A percentile compares a stretch with the other conserved stretches of the same genome.
Evolutionary conservation across 2,888 invertebrate genomes (phyloP).

Genomic region (Xanthia icteritia): DNA sequence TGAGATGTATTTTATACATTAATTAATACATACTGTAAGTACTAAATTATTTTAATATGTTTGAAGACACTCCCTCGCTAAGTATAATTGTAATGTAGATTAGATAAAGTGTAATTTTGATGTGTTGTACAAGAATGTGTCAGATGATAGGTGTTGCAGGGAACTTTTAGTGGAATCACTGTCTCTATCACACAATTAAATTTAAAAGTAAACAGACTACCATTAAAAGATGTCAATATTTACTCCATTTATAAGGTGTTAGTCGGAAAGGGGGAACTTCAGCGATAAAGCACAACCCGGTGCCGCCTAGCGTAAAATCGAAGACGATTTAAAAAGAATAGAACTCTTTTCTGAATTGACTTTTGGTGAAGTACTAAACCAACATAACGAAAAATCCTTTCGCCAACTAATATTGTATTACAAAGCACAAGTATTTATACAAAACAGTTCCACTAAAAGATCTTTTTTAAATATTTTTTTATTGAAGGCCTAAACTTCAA

Average conservation of each 20-base stretch:
- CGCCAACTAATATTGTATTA: conserved; percentile 1
- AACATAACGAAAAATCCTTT: conserved; percentile 9
- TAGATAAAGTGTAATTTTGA: conserved; percentile 80
- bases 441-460: conserved; percentile 75
- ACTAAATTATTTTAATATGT: conserved; percentile 90
- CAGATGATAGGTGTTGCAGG: conserved; percentile 74
- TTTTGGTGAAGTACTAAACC: not conserved
- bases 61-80: conserved; percentile 87
- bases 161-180: conserved; percentile 79
- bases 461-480: conserved; percentile 68
- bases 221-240: conserved; percentile 17
- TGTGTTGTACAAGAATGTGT: conserved; percentile 82
- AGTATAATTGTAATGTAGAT: conserved; percentile 81
- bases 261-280: not conserved
- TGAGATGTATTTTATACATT: conserved; percentile 85
- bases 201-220: not conserved
- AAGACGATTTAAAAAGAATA: not conserved
- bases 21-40: conserved; percentile 84
- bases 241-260: not conserved
- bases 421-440: conserved; percentile 52
- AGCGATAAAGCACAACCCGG: not conserved
- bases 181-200: conserved; percentile 22
- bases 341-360: not conserved
- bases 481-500: conserved; percentile 81
- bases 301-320: too few species aligned